Evolutionary conservation across 1,140 invertebrate genomes (phyloP).

Genomic region (Platyura marginata): DNA sequence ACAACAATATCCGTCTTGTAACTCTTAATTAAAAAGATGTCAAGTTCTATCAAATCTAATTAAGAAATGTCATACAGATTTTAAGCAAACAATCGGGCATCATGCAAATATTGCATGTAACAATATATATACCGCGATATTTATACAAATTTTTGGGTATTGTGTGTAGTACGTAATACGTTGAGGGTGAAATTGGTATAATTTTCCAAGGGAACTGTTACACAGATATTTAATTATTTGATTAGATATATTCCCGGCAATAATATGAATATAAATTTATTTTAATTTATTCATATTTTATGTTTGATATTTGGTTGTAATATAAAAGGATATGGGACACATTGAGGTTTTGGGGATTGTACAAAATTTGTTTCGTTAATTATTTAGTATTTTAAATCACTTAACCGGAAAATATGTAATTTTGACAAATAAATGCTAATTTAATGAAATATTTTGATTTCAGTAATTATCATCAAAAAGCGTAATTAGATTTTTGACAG

Average conservation of each 20-base stretch:
- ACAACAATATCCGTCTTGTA: background rate
- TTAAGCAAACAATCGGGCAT: constrained; percentile 1
- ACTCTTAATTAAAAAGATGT: constrained; percentile 1
- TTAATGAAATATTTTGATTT: too few relatives aligned
- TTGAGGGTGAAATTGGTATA: background rate
- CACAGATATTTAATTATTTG: background rate
- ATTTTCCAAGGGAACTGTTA: background rate
- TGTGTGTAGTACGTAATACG: background rate
- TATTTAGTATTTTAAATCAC: too few relatives aligned
- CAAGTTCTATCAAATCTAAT: constrained; percentile 2
- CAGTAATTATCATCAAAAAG: too few relatives aligned
- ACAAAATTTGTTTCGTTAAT: too few relatives aligned
- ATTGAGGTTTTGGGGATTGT: too few relatives aligned
- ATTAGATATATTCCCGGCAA: background rate
- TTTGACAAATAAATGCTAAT: too few relatives aligned
- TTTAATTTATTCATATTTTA: background rate
- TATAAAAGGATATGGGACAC: too few relatives aligned
- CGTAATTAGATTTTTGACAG: too few relatives aligned
- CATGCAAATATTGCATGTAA: background rate
- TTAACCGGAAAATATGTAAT: too few relatives aligned
- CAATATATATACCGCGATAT: too few relatives aligned
- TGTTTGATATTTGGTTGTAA: too few relatives aligned
- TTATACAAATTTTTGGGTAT: background rate
- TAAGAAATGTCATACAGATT: constrained; percentile 2
- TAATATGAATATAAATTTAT: background rate